phyloP scores from a whole-genome alignment of 92 coral and sea anemone species.

The Palythoa grandis region DNA sequence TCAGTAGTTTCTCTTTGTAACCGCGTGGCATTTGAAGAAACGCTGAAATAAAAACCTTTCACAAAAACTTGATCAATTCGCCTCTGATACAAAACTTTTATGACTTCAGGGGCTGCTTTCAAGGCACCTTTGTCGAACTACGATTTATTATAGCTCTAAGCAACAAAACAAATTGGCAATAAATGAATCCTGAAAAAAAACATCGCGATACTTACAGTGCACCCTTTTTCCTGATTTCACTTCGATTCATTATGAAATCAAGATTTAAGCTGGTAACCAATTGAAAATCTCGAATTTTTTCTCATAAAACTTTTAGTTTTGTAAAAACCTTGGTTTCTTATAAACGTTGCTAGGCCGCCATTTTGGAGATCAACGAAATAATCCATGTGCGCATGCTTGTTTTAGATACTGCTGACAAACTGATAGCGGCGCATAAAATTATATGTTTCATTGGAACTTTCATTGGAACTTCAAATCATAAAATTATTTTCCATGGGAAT shows the following conservation, averaged over 20 bases:
- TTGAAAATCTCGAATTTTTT: neutral
- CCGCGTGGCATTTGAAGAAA: no score
- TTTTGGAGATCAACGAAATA: conserved; percentile 30
- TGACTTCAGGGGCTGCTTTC: no score
- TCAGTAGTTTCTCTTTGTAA: no score
- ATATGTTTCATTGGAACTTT: no score
- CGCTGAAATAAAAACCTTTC: no score
- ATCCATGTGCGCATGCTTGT: conserved; percentile 35
- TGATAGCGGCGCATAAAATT: no score
- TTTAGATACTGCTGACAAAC: neutral
- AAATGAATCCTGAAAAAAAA: neutral
- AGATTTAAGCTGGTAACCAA: neutral
- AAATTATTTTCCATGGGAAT: no score
- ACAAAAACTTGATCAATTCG: no score
- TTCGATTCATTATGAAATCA: conserved; percentile 68
- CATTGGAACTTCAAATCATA: no score
- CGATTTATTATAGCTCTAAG: neutral
- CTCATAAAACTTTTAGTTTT: neutral
- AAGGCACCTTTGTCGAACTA: neutral
- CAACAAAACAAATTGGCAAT: conserved; percentile 8
- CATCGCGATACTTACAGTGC: conserved; percentile 60
- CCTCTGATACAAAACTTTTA: no score
- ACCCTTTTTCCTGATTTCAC: conserved; percentile 75
- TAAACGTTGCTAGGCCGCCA: conserved; percentile 80
- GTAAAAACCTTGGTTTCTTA: conserved; percentile 18